These are phyloP conservation scores for Meteorus sp. DNA, from an alignment of 1,140 invertebrate species.

Conservation along the genomic window DNA sequence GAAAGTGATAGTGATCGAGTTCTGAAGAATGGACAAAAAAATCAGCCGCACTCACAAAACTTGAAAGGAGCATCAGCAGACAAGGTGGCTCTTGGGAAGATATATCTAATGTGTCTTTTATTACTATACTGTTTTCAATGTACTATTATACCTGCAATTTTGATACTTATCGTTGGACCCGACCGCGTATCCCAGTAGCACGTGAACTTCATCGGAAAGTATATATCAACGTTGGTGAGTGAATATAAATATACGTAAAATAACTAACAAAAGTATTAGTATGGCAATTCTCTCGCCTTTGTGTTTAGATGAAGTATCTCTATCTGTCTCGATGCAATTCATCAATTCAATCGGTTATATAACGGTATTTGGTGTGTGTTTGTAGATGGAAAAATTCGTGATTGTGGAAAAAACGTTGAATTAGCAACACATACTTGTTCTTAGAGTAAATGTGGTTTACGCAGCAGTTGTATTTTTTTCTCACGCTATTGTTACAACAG, in stretches of 20 bases:
- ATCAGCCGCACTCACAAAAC: slow-evolving; percentile 26
- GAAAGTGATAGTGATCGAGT: slow-evolving; percentile 8
- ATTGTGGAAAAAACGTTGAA: too few species aligned
- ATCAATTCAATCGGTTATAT: too few species aligned
- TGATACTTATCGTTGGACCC: slow-evolving; percentile 47
- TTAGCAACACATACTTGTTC: too few species aligned
- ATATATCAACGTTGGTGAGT: not conserved
- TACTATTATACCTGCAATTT: slow-evolving; percentile 57
- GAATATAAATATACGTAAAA: too few species aligned
- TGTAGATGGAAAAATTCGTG: too few species aligned
- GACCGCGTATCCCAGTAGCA: slow-evolving; percentile 34
- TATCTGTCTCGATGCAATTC: too few species aligned
- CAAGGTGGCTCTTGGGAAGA: slow-evolving; percentile 36
- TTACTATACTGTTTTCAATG: slow-evolving; percentile 48
- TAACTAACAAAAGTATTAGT: too few species aligned
- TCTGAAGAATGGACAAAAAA: slow-evolving; percentile 26
- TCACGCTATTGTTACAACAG: slow-evolving; percentile 8
- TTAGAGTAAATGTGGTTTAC: not conserved
- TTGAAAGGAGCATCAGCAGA: slow-evolving; percentile 52
- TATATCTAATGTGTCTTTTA: slow-evolving; percentile 40
- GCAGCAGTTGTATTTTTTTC: slow-evolving; percentile 11
- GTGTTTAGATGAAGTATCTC: too few species aligned
- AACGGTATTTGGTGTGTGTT: too few species aligned
- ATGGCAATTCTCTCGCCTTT: too few species aligned
- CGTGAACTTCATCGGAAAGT: not conserved